Conservation (phyloP, 2,113 vertebrate genomes). For the Oryzias melastigma region DNA sequence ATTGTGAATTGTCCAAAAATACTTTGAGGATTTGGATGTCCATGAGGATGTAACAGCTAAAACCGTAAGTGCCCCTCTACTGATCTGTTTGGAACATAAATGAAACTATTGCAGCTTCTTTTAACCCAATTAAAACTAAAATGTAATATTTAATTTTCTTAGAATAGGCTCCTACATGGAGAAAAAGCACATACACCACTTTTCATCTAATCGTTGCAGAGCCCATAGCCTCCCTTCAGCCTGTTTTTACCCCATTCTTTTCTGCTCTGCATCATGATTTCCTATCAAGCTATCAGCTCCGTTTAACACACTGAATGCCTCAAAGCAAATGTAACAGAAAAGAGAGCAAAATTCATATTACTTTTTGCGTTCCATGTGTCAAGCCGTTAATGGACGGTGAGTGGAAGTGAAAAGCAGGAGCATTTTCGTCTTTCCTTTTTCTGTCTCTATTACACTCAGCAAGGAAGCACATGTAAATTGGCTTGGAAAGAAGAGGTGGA, state of each 20-base stretch:
- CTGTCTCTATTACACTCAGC: constrained; percentile 62
- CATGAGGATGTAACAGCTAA: no score
- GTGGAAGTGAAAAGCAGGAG: constrained; percentile 76
- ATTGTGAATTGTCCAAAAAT: no score
- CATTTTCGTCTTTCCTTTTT: constrained; percentile 66
- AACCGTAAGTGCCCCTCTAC: no score
- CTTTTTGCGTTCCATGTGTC: constrained; percentile 67
- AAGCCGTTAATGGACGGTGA: constrained; percentile 71
- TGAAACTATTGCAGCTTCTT: neutral
- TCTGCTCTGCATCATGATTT: constrained; percentile 45
- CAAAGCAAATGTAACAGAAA: constrained; percentile 66
- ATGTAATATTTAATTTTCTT: constrained; percentile 7
- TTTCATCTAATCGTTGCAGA: constrained; percentile 16
- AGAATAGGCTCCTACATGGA: neutral
- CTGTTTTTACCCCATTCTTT: constrained; percentile 43
- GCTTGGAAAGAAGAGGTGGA: constrained; percentile 76
- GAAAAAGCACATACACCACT: constrained; percentile 3
- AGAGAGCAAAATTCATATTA: constrained; percentile 68
- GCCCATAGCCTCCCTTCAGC: constrained; percentile 16
- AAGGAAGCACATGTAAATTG: constrained; percentile 76
- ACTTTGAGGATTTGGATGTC: no score
- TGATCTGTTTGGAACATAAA: neutral
- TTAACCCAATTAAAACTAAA: constrained; percentile 3
- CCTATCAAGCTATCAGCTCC: constrained; percentile 45
- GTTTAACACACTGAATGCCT: constrained; percentile 61